Base-by-base conservation (phyloP, 2,888 invertebrate genomes). In the Spicauda simplicius region DNA sequence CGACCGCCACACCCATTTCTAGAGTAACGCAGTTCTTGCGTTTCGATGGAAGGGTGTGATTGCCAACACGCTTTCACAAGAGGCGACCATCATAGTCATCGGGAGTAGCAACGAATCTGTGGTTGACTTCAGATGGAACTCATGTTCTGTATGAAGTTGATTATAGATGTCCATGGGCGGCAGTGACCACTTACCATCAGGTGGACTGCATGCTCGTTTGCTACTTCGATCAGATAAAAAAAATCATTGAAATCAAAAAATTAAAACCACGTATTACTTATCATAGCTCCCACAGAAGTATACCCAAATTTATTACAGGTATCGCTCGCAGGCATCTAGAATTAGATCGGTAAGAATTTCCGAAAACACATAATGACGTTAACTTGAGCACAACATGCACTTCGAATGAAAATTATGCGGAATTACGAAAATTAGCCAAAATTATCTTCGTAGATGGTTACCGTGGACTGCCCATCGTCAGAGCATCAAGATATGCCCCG, bases 401-500 rank as follows among this genome's bases (percentile, higher is more conserved):
- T 87, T 89, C 77, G 76, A 80, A 77, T 77, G 81, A 73, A 88
- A 90, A 90, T 90, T 90, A 84, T 85, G 84, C 82, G 74, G 81
- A 91, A 91, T 91, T 91, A 88, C 84, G 83, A 79, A 89, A 93
- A 92, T 92, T 90, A 87, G 85, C 81, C 82, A 85, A 87, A 91
- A 93, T 92, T 93, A 92, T 91, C 89, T 83, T 41, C 30, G 37
- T 76, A 76, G 79, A 81, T 80, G 81, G 85, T 85, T 84, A 84
- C 85, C 78, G 81, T 80, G 77, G 80, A 78, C 83, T 83, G 82
- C 84, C 82, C 83, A 83, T 86, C 85, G 81, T 78, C 85, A 82
- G 80, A 80, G 80, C 85, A 84, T 85, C 84, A 83, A 80, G 77
- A 75, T 57, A 68, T 73, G 79, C 84, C 90, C 77, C 66, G 73